Percentiles rank a stretch among this genome's conserved stretches.
phyloP scores from a whole-genome alignment of 2,113 vertebrate species.

The Herpailurus yagouaroundi region DNA sequence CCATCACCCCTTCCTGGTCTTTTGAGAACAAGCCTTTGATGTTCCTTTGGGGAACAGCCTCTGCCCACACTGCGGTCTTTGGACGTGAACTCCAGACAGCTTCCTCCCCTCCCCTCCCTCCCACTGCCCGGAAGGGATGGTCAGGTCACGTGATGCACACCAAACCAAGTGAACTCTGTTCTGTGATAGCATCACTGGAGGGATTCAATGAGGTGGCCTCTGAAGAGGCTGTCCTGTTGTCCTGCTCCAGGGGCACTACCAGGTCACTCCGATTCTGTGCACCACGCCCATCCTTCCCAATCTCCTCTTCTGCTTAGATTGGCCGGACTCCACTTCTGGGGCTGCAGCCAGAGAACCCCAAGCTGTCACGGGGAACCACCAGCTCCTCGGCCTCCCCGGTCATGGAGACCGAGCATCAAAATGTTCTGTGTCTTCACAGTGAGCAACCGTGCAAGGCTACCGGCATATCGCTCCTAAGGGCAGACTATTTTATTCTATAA shows the following conservation, averaged over 20 bases:
- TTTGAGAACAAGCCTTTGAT: neutral
- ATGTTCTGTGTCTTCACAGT: neutral
- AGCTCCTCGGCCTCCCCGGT: neutral
- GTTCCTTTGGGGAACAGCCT: neutral
- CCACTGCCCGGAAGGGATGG: neutral
- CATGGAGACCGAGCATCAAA: neutral
- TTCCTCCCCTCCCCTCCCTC: neutral
- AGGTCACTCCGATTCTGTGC: neutral
- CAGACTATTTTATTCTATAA: neutral
- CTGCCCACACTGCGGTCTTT: neutral
- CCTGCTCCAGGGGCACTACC: neutral
- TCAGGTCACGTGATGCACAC: neutral
- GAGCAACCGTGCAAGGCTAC: neutral
- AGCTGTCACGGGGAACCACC: neutral
- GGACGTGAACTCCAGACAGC: neutral
- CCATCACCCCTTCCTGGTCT: neutral
- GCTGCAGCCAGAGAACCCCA: neutral
- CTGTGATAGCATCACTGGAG: too few species aligned
- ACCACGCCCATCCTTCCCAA: neutral
- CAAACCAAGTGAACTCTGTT: neutral
- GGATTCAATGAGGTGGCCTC: neutral
- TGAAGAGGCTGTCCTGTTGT: neutral
- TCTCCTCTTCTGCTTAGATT: neutral
- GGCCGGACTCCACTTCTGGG: neutral
- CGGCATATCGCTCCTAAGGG: neutral